Evolutionary conservation across 1,140 invertebrate species (phyloP), one percentile per base, ranked within the genome.

Genomic region (Habropoda laboriosa): DNA sequence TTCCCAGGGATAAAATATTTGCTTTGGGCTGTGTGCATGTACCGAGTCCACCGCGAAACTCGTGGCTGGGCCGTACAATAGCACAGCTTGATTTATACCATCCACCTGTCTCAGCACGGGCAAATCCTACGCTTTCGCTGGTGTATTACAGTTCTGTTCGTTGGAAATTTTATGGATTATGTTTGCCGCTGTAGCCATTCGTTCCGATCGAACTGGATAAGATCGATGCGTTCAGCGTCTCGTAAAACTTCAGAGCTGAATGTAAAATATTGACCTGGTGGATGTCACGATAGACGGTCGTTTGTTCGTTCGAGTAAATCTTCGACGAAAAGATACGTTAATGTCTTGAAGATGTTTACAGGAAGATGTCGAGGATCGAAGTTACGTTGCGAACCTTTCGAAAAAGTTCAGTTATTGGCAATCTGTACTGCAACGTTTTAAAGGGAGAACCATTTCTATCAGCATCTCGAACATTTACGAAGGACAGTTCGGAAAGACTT

Each of bases 1-100:
- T 79, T 79, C 76, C 27, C 21, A 27, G 45, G 57, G 67, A 72
- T 79, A 79, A 79, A 79, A 72, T 72, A 63, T 79, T 77, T 72
- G 76, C 57, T 32, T 32, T 35, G 76, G 8, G 12, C 45, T 6
- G 45, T 6, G 45, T 16, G 45, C 76, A 35, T 63, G 57, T 40
- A 61, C 38, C 42, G 53, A 40, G 45, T 60, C 42, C 35, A 38
- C 35, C 53, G n/a, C 45, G 76, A 13, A 32, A 61, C 21, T 60
- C 32, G 66, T 45, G 24, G n/a, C 4, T 2, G 35, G 24, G n/a
- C 4, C 5, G 35, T 72, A 79, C 68, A 79, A 79, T 71, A 61
- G 32, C 24, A 12, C 12, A 5, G n/a, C 32, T 53, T 79, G 76
- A 79, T 79, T 79, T 79, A 79, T 79, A 30, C 55, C 35, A 5